These are phyloP conservation scores for Pseudorhiza aurosa DNA, from an alignment of 30 jellyfish, hydroid and myxozoan species.

Conservation along the genomic window DNA sequence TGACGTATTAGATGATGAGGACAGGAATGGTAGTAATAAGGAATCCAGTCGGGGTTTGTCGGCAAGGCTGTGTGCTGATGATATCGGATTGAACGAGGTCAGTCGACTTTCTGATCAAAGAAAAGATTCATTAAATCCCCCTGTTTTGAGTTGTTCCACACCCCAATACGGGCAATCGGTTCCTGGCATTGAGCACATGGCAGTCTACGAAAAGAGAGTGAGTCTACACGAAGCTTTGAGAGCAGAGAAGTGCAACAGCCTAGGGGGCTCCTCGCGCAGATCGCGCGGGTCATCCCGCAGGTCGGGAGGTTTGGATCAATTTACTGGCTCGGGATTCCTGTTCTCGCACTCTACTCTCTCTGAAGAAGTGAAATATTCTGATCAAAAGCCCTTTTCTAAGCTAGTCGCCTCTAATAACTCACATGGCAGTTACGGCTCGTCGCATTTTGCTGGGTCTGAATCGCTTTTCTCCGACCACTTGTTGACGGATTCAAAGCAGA, in stretches of 20 bases:
- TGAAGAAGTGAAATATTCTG: neutral
- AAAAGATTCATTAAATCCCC: neutral
- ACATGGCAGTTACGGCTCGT: neutral
- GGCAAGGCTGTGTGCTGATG: neutral
- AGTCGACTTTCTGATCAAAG: neutral
- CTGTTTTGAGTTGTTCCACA: neutral
- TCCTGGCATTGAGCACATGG: neutral
- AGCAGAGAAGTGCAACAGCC: neutral
- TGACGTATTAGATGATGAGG: neutral
- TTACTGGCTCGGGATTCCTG: slow-evolving; percentile 18
- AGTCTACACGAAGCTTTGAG: neutral
- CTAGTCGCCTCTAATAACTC: neutral
- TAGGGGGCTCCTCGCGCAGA: neutral
- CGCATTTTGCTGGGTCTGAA: slow-evolving; percentile 8
- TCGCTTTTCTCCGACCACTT: slow-evolving; percentile 14
- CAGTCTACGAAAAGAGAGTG: neutral
- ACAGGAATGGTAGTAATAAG: neutral
- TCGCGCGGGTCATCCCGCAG: neutral
- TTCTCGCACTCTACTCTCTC: slow-evolving; percentile 28
- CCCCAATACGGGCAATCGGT: slow-evolving; percentile 6
- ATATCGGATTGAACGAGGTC: neutral
- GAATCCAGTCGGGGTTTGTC: neutral
- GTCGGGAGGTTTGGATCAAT: neutral
- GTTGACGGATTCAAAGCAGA: neutral
- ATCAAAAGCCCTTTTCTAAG: neutral